Conservation (phyloP, 2,888 invertebrate species). For the Steinernema hermaphroditum region DNA sequence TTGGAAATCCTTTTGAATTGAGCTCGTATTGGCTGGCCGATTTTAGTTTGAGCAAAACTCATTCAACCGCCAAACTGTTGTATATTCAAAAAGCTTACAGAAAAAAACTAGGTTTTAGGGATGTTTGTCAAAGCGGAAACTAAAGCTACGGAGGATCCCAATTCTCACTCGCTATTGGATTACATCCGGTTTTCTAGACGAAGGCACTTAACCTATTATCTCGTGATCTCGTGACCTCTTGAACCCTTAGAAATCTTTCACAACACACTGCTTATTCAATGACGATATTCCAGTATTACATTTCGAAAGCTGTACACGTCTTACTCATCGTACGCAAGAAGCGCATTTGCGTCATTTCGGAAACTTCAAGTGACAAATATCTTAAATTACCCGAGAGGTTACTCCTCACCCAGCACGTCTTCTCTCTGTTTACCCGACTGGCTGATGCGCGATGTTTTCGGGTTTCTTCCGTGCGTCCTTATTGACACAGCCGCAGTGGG, state of each 20-base stretch:
- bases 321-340: not conserved
- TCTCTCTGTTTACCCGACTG: not conserved
- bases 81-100: no score
- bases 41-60: no score
- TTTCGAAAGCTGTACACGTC: not conserved
- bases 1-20: no score
- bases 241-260: not conserved
- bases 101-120: no score
- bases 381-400: not conserved
- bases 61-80: no score
- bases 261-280: no score
- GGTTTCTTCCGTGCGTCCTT: slow-evolving; percentile 6
- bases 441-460: slow-evolving; percentile 6
- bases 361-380: slow-evolving; percentile 15
- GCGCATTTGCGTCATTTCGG: not conserved
- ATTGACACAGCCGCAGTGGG: not conserved
- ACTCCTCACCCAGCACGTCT: not conserved
- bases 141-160: no score
- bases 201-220: not conserved
- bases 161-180: not conserved
- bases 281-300: no score
- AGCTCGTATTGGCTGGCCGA: no score
- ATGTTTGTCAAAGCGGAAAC: no score
- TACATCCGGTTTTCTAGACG: not conserved
- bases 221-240: not conserved